Base-by-base conservation (phyloP, 2,113 vertebrate species). In the Etia nguti region DNA sequence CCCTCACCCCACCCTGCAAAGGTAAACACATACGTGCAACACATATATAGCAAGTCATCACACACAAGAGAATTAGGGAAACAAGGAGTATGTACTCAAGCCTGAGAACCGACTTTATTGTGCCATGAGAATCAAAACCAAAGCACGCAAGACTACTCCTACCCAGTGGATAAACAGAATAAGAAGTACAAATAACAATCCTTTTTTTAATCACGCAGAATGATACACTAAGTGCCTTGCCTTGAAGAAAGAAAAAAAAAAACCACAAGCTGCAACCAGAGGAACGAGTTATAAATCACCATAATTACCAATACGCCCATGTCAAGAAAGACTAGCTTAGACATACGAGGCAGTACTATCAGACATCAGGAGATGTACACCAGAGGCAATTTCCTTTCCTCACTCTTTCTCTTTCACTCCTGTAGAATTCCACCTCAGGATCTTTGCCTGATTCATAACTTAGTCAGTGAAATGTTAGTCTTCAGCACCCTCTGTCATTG, bases 271-370 rank as follows among this genome's bases (percentile, higher is more conserved):
- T 38, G 82, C 88, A 93, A 92, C 92, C 88, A 82, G 75, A 88
- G 36, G 90, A 92, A 94, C 83, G 5, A 92, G 93, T 93, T 70
- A 81, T 93, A 92, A 94, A 93, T 96, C 91, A 92, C n/a, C 85
- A 65, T 92, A 90, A 95, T 95, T 93, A 94, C 57, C 46, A 92
- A 88, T 85, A 93, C 87, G 48, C 84, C 87, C 91, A 87, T 90
- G 82, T 89, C 57, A 82, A 82, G 85, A 88, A 36, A 91, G 86
- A 60, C 84, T 92, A 54, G 13, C 81, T 91, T 84, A 93, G 92
- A 88, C 77, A 80, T 88, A 93, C 50, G 59, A 89, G 73, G 60
- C 36, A n/a, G 73, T 73, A 89, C 86, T 82, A 89, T 81, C 82
- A 90, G 86, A 94, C 83, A 87, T 55, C 80, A 84, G 81, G 85